Evolutionary conservation across 2,888 invertebrate species (phyloP).

Genomic region (Vanessa cardui): DNA sequence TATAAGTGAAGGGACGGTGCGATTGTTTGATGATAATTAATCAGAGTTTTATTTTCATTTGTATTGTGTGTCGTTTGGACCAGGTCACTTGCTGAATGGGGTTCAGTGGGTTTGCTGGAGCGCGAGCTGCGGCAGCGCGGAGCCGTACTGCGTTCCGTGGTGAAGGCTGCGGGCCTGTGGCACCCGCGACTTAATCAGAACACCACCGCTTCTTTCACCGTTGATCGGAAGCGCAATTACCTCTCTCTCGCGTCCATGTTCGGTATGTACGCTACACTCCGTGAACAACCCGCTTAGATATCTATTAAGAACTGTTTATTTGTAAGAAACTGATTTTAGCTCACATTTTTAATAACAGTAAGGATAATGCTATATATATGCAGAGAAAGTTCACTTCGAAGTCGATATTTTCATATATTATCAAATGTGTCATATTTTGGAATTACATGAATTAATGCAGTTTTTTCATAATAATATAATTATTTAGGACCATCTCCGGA

Average conservation of each 20-base stretch:
- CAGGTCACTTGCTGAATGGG: slow-evolving; percentile 90
- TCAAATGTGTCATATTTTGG: not conserved
- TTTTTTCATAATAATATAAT: not conserved
- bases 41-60: too few relatives aligned
- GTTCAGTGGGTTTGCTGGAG: slow-evolving; percentile 93
- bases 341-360: too few relatives aligned
- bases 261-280: slow-evolving; percentile 71
- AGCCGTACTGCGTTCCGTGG: slow-evolving; percentile 89
- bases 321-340: too few relatives aligned
- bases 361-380: too few relatives aligned
- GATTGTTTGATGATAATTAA: too few relatives aligned
- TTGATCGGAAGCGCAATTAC: slow-evolving; percentile 92
- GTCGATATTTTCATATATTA: too few relatives aligned
- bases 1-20: too few relatives aligned
- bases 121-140: slow-evolving; percentile 94
- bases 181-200: slow-evolving; percentile 93
- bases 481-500: slow-evolving; percentile 96
- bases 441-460: not conserved
- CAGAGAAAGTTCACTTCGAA: too few relatives aligned
- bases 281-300: too few relatives aligned
- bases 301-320: too few relatives aligned
- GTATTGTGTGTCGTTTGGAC: too few relatives aligned
- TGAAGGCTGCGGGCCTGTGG: slow-evolving; percentile 95
- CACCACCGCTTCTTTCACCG: slow-evolving; percentile 91
- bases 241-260: slow-evolving; percentile 95